phyloP scores from a whole-genome alignment of 2,888 invertebrate species.

The Xylota segnis region DNA sequence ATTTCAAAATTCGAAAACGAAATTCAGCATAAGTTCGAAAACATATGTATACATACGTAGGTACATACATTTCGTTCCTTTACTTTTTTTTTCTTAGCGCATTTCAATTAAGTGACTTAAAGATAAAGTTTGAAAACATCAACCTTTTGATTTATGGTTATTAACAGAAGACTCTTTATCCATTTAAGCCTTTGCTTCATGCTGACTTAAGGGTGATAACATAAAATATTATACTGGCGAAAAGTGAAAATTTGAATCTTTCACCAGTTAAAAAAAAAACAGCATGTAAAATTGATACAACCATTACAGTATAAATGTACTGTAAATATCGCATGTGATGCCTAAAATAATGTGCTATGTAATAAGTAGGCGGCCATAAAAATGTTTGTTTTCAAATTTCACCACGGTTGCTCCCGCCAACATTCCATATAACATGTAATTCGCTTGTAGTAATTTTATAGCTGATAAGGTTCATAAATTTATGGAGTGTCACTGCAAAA shows the following conservation, averaged over 20 bases:
- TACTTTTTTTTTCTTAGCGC: neutral
- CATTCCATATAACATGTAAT: slow-evolving; percentile 29
- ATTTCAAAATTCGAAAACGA: too few species aligned
- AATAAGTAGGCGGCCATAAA: slow-evolving; percentile 44
- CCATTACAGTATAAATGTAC: slow-evolving; percentile 58
- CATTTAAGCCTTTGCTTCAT: neutral
- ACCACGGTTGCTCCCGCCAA: slow-evolving; percentile 15
- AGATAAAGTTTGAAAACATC: slow-evolving; percentile 12
- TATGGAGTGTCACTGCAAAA: slow-evolving; percentile 66
- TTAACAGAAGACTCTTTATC: neutral
- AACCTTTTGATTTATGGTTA: slow-evolving; percentile 9
- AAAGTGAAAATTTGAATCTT: slow-evolving; percentile 41
- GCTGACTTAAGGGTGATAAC: slow-evolving; percentile 31
- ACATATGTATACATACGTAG: too few species aligned
- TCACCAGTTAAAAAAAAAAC: slow-evolving; percentile 30
- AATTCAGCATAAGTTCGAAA: too few species aligned
- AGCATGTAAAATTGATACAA: slow-evolving; percentile 17
- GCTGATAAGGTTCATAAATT: slow-evolving; percentile 70
- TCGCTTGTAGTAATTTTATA: slow-evolving; percentile 60
- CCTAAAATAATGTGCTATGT: slow-evolving; percentile 38
- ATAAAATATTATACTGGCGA: slow-evolving; percentile 26
- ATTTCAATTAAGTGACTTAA: neutral
- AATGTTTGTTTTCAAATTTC: slow-evolving; percentile 57
- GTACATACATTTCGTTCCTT: neutral
- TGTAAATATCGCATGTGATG: slow-evolving; percentile 53